phyloP scores from a whole-genome alignment of 2,797 vertebrate genomes.

The Platyrinchus mystaceus region DNA sequence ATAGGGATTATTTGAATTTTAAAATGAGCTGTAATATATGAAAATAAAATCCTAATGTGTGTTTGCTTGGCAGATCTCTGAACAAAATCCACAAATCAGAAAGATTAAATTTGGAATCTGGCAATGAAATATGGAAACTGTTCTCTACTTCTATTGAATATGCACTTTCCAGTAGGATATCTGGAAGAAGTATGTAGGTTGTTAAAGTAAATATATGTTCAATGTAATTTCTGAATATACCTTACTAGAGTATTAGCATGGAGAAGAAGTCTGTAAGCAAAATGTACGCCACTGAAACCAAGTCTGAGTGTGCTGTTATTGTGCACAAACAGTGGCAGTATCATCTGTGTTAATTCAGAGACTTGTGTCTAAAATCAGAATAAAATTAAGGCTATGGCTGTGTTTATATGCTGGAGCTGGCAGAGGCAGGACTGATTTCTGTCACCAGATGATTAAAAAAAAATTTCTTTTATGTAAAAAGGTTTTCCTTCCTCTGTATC shows the following conservation, averaged over 20 bases:
- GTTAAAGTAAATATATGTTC: neutral
- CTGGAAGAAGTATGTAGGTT: neutral
- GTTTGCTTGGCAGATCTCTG: neutral
- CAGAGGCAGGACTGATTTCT: neutral
- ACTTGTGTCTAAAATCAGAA: neutral
- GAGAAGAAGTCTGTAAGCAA: neutral
- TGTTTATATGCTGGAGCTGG: neutral
- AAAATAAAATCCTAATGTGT: neutral
- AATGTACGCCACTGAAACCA: neutral
- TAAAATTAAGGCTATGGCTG: neutral
- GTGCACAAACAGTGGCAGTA: neutral
- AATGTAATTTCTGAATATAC: neutral
- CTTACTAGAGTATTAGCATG: neutral
- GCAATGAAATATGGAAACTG: neutral
- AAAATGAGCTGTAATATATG: neutral
- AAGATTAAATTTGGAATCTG: neutral
- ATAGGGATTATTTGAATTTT: neutral
- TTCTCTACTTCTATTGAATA: neutral
- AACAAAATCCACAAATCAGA: neutral
- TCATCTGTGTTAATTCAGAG: neutral
- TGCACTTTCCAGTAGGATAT: neutral
- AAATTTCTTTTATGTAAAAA: neutral
- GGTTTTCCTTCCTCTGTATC: neutral
- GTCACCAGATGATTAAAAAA: neutral
- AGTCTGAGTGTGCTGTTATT: neutral